phyloP scores from a whole-genome alignment of 2,797 vertebrate species.

The Gila robusta region DNA sequence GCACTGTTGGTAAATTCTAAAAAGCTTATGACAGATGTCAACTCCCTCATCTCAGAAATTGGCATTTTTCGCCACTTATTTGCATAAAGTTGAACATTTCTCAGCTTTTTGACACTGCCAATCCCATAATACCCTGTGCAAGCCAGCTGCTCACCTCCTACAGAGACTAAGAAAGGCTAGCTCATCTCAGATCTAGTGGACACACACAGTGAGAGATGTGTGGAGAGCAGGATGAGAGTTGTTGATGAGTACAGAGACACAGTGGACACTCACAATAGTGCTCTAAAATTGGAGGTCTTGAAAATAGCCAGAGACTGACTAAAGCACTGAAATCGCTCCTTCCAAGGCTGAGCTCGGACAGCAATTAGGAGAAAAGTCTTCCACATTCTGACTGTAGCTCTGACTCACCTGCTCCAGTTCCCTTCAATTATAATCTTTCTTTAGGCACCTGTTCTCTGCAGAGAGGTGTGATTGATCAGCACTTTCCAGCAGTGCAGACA shows the following conservation, averaged over 20 bases:
- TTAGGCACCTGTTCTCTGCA: conserved; percentile 49
- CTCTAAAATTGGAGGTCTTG: conserved; percentile 43
- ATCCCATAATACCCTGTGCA: neutral
- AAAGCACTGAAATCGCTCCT: conserved; percentile 1
- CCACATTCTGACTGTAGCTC: conserved; percentile 20
- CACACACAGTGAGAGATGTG: neutral
- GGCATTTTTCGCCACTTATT: neutral
- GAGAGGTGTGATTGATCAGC: conserved; percentile 53
- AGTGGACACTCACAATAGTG: conserved; percentile 13
- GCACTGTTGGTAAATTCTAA: neutral
- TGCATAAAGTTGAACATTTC: neutral
- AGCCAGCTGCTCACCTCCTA: neutral
- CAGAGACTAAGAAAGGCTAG: neutral
- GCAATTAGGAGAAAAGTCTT: conserved; percentile 58
- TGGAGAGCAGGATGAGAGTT: conserved; percentile 1
- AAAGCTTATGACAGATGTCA: neutral
- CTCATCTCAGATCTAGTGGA: conserved; percentile 6
- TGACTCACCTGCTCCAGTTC: conserved; percentile 32
- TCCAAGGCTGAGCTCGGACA: conserved; percentile 10
- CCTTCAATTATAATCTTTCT: conserved; percentile 46
- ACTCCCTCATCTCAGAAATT: neutral
- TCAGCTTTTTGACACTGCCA: neutral
- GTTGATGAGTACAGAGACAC: neutral
- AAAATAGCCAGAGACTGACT: conserved; percentile 48
- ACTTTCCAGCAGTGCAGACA: conserved; percentile 29